Percentiles rank a stretch among this genome's conserved stretches.
phyloP scores from a whole-genome alignment of 2,797 vertebrate species.

The Acanthis flammea region DNA sequence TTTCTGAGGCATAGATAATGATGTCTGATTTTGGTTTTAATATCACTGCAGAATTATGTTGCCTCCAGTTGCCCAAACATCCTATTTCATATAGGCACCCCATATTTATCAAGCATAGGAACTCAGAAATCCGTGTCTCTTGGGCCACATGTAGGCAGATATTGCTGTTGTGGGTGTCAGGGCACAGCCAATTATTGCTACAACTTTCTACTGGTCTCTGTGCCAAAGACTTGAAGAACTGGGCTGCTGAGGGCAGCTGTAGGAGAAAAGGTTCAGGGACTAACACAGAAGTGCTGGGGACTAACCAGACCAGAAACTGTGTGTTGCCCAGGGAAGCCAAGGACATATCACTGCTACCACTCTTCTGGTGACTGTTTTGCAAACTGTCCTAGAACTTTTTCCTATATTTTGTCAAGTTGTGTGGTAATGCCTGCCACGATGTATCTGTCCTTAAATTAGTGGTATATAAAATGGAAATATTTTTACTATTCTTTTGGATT shows the following conservation, averaged over 20 bases:
- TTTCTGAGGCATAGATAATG: background rate
- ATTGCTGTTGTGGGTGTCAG: rapidly evolving
- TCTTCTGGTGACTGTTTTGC: background rate
- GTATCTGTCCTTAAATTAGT: background rate
- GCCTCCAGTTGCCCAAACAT: background rate
- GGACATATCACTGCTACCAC: rapidly evolving
- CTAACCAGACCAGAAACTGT: background rate
- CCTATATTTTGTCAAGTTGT: background rate
- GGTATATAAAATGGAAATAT: background rate
- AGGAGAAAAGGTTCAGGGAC: background rate
- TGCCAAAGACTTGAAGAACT: background rate
- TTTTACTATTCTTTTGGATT: background rate
- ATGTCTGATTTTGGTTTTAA: background rate
- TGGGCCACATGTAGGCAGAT: background rate
- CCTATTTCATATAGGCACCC: background rate
- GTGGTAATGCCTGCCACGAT: rapidly evolving
- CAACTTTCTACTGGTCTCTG: background rate
- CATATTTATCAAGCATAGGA: background rate
- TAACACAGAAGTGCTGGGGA: background rate
- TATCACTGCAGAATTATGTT: background rate
- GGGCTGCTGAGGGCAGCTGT: background rate
- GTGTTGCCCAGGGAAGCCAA: background rate
- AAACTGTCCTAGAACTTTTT: rapidly evolving
- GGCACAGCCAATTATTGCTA: background rate
- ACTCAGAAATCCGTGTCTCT: background rate